Percentiles rank a stretch among this genome's conserved stretches.
Evolutionary conservation across 1,140 invertebrate genomes (phyloP).

Genomic region (Matsumurasca onukii): DNA sequence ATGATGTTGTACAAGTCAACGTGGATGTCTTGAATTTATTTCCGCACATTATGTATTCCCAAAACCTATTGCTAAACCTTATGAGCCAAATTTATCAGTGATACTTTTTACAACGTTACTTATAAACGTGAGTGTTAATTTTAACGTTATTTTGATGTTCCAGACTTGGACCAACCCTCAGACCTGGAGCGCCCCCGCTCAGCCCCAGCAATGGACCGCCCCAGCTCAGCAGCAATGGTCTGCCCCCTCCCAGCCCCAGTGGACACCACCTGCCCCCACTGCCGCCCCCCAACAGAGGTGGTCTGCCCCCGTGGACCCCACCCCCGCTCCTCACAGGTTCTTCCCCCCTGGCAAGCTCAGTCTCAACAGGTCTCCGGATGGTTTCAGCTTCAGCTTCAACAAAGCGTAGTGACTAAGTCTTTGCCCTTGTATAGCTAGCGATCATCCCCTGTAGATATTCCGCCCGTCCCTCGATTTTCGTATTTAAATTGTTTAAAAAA

Average conservation of each 20-base stretch:
- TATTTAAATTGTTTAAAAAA: constrained; percentile 30
- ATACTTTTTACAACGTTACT: no score
- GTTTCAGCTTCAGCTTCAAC: constrained; percentile 79
- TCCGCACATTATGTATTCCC: no score
- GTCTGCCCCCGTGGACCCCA: constrained; percentile 45
- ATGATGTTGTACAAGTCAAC: no score
- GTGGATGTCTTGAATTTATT: no score
- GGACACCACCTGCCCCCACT: constrained; percentile 37
- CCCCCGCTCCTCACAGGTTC: constrained; percentile 67
- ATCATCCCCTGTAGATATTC: constrained; percentile 8
- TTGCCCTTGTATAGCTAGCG: background rate
- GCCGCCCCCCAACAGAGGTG: constrained; percentile 29
- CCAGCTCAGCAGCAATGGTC: constrained; percentile 1
- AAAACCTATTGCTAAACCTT: no score
- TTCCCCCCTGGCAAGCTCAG: constrained; percentile 79
- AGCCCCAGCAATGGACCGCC: constrained; percentile 20
- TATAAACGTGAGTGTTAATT: no score
- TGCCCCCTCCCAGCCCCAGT: constrained; percentile 48
- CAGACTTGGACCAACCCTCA: no score
- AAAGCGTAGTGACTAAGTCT: constrained; percentile 48
- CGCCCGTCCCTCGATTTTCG: background rate
- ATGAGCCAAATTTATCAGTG: no score
- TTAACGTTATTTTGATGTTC: no score
- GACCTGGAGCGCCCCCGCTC: constrained; percentile 29
- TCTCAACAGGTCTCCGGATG: constrained; percentile 80